Conservation (phyloP, 1,140 invertebrate species). For the Microplitis demolitor region DNA sequence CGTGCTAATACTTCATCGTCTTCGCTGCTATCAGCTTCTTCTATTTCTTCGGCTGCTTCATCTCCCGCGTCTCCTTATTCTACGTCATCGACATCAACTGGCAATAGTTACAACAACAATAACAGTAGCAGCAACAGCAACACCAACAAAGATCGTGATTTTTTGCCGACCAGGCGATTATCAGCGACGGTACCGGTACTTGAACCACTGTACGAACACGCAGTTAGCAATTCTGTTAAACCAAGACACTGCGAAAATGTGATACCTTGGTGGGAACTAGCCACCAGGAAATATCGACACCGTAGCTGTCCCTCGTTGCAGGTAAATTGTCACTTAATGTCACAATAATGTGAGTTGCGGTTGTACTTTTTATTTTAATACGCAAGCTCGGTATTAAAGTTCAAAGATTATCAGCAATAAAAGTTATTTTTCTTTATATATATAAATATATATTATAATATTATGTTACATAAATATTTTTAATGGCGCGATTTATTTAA, state of each 20-base stretch:
- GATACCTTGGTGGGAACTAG: slow-evolving; percentile 85
- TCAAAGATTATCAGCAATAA: no score
- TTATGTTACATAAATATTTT: no score
- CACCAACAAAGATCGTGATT: slow-evolving; percentile 28
- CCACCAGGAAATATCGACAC: slow-evolving; percentile 74
- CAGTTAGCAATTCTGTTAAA: slow-evolving; percentile 52
- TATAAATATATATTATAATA: no score
- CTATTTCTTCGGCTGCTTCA: neutral
- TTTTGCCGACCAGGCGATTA: slow-evolving; percentile 41
- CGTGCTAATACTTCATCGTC: slow-evolving; percentile 29
- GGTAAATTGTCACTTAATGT: slow-evolving; percentile 52
- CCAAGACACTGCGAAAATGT: slow-evolving; percentile 46
- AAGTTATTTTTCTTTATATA: no score
- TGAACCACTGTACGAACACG: slow-evolving; percentile 60
- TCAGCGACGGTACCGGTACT: slow-evolving; percentile 51
- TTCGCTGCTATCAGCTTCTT: neutral
- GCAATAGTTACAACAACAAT: no score
- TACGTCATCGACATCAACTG: neutral
- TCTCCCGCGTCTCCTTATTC: neutral
- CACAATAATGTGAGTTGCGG: no score
- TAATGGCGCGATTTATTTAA: no score
- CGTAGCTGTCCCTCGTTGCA: slow-evolving; percentile 74
- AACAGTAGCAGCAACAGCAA: neutral
- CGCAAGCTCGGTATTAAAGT: no score
- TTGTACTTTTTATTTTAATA: neutral